Base-by-base conservation (phyloP, 92 coral and sea anemone genomes). In the Palythoa caribaeorum region DNA sequence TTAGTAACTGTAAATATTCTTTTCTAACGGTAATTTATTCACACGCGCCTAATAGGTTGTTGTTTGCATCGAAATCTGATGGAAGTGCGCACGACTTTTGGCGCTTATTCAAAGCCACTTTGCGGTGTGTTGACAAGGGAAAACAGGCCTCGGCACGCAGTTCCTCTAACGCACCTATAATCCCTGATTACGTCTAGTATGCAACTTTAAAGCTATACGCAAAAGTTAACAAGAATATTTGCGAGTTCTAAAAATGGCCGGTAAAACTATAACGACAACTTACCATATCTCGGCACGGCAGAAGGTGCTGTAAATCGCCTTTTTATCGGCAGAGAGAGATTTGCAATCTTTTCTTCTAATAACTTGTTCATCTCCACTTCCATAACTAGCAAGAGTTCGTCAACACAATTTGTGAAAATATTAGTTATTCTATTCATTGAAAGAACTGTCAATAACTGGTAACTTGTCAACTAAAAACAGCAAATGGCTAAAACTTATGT, bases 361-460 rank as follows among this genome's bases (percentile, higher is more conserved):
- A 38, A 13, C 16, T 79, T 79, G 84, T 79, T 79, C 84, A 79
- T 79, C 37, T 79, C 37, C 71, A 79, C 38, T 79, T 79, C 84
- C 21, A 62, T 79, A 79, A 79, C 84, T 79, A 11, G 36, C 16
- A 21, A 65, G 60, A 79, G 2, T 12, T 59, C 15, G 5, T 10
- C 60, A 78, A 57, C 4, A 40, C 28, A 59, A 62, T 39, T 76
- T 73, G n/a, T 8, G 3, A 11, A 13, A 10, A 3, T 16, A 7
- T n/a, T 59, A 44, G 50, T 44, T 44, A 8, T 44, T 8, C 4
- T 8, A 8, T 44, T 44, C 50, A 44, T 44, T 3, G 50, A 8
- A 44, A 44, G 50, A 44, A 8, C 50, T 44, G 50, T 44, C 50
- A 44, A 44, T 44, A 44, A 44, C 50, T 44, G 6, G 6, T 44